Percentiles rank a stretch among this genome's conserved stretches.
These are phyloP conservation scores for Cathartes aura DNA, from an alignment of 2,113 vertebrate genomes.

Conservation along the genomic window DNA sequence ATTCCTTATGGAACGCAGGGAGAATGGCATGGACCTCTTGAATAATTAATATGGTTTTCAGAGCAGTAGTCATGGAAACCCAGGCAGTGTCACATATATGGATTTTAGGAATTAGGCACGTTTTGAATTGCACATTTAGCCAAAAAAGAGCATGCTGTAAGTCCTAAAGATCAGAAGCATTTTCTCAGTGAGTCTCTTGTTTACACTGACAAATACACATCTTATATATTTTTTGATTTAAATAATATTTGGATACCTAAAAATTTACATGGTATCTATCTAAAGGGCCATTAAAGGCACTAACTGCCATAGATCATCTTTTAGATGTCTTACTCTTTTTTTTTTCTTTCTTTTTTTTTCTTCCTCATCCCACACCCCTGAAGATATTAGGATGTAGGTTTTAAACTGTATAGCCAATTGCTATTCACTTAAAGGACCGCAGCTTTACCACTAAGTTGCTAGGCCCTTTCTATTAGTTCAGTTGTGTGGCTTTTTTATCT, in stretches of 20 bases:
- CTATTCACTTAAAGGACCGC: conserved; percentile 26
- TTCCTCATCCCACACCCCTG: neutral
- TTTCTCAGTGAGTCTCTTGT: neutral
- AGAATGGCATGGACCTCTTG: conserved; percentile 79
- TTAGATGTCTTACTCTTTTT: neutral
- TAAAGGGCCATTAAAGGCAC: neutral
- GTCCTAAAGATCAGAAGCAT: conserved; percentile 30
- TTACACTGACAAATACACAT: neutral
- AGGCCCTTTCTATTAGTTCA: conserved; percentile 61
- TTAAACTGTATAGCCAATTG: conserved; percentile 37
- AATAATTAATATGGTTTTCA: conserved; percentile 85
- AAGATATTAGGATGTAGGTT: conserved; percentile 34
- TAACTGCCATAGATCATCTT: conserved; percentile 1
- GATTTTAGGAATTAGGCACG: conserved; percentile 80
- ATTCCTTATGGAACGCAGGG: conserved; percentile 75
- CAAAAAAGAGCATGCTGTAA: conserved; percentile 54
- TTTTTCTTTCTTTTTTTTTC: neutral
- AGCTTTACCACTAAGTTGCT: conserved; percentile 53
- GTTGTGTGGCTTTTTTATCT: conserved; percentile 67
- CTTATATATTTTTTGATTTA: neutral
- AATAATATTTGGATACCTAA: neutral
- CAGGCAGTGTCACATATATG: conserved; percentile 77
- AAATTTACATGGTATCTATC: neutral
- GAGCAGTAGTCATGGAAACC: conserved; percentile 84
- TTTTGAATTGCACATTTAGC: conserved; percentile 76